Conservation (phyloP, 2,797 vertebrate species). For the Stomatorhinus walkeri region DNA sequence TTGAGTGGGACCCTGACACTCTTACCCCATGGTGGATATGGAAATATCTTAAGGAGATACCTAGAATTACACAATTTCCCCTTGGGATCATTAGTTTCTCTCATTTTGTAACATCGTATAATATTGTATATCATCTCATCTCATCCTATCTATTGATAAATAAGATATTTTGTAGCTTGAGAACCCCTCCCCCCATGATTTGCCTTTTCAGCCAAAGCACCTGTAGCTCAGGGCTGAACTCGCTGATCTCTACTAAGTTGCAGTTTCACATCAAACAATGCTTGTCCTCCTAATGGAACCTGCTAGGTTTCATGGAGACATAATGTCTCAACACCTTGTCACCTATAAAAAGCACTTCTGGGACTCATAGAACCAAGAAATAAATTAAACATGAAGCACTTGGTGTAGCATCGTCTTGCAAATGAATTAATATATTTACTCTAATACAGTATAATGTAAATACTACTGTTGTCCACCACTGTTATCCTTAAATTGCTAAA, state of each 20-base stretch:
- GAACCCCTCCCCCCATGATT: not conserved
- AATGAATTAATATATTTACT: not conserved
- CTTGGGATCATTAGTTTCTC: not conserved
- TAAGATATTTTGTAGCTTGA: not conserved
- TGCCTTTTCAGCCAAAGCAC: not conserved
- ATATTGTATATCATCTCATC: not conserved
- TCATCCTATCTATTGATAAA: not conserved
- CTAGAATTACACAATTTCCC: not conserved
- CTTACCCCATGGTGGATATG: not conserved
- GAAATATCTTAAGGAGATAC: not conserved
- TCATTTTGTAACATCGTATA: not conserved
- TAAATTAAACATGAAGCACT: not conserved
- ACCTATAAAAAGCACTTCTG: not conserved
- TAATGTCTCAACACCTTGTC: not conserved
- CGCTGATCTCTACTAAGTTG: not conserved
- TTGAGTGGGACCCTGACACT: not conserved
- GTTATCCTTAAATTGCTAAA: not conserved
- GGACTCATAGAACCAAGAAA: not conserved
- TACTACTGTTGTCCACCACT: not conserved
- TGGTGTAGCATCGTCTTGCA: not conserved
- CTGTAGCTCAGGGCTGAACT: not conserved
- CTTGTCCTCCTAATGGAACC: not conserved
- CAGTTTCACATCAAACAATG: not conserved
- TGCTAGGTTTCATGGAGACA: not conserved
- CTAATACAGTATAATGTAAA: not conserved